phyloP scores from a whole-genome alignment of 2,888 invertebrate genomes.

The Drosophila vallismaia region DNA sequence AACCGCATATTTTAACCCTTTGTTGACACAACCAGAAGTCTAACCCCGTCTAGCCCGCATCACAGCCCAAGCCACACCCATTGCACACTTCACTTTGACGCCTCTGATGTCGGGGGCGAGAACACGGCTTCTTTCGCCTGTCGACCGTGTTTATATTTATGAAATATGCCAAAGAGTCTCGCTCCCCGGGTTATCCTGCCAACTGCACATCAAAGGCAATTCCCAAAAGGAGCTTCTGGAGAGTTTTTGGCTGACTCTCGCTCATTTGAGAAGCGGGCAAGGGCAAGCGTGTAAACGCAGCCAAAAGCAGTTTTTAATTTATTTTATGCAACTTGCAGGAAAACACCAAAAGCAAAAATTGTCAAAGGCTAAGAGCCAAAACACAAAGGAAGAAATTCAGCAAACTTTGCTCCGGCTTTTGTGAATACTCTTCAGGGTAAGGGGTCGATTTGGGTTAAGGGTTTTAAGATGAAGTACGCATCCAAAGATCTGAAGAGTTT shows the following conservation, averaged over 20 bases:
- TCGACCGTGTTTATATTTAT: slow-evolving; percentile 62
- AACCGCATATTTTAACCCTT: slow-evolving; percentile 66
- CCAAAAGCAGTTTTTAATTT: slow-evolving; percentile 73
- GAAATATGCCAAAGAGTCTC: slow-evolving; percentile 56
- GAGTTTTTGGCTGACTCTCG: slow-evolving; percentile 37
- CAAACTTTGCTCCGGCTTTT: slow-evolving; percentile 35
- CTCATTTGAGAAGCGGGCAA: slow-evolving; percentile 53
- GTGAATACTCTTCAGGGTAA: not conserved
- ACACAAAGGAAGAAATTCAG: slow-evolving; percentile 37
- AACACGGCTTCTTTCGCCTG: slow-evolving; percentile 58
- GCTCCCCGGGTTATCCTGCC: slow-evolving; percentile 21
- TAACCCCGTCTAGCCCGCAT: not conserved
- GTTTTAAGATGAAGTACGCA: slow-evolving; percentile 10
- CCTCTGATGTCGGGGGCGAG: slow-evolving; percentile 46
- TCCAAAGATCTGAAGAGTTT: slow-evolving; percentile 23
- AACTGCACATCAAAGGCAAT: slow-evolving; percentile 69
- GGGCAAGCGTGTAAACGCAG: slow-evolving; percentile 63
- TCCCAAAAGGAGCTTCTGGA: slow-evolving; percentile 49
- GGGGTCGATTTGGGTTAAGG: slow-evolving; percentile 26
- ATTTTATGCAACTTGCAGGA: slow-evolving; percentile 71
- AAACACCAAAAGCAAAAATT: slow-evolving; percentile 49
- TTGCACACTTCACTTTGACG: slow-evolving; percentile 41
- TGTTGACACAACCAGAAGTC: slow-evolving; percentile 50
- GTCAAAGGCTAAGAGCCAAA: slow-evolving; percentile 62
- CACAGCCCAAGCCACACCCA: too few relatives aligned